Conservation (phyloP, 2,113 vertebrate genomes). For the Paradisaea rubra region DNA sequence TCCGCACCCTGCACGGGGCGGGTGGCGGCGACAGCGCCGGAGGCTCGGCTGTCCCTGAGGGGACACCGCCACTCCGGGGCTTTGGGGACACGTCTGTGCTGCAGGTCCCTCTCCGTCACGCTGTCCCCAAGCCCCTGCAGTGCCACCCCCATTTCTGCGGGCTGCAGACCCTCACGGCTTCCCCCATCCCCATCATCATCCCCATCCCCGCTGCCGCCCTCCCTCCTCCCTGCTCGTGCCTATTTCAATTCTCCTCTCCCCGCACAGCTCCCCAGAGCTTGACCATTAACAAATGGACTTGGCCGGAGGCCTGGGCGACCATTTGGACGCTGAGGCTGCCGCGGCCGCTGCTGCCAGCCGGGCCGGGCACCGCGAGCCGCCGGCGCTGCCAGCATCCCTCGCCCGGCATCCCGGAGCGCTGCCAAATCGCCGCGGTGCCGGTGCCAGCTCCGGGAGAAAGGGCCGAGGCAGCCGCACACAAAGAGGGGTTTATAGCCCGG, state of each 20-base stretch:
- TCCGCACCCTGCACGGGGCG: neutral
- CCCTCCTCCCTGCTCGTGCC: neutral
- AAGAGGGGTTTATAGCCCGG: slow-evolving; percentile 43
- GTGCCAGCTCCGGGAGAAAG: slow-evolving; percentile 35
- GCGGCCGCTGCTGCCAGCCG: neutral
- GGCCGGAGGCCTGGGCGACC: neutral
- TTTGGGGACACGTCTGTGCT: neutral
- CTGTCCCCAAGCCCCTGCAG: neutral
- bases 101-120: rapidly evolving
- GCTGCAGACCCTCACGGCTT: rapidly evolving
- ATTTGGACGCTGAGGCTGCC: neutral
- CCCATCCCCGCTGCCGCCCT: neutral
- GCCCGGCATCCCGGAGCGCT: neutral
- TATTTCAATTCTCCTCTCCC: neutral
- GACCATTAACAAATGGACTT: neutral
- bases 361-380: neutral
- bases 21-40: rapidly evolving
- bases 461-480: slow-evolving; percentile 18
- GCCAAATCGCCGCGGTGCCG: neutral
- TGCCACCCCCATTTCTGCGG: rapidly evolving
- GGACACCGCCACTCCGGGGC: neutral
- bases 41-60: neutral
- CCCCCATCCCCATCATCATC: neutral
- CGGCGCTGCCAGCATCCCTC: neutral
- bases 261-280: neutral